A percentile compares a stretch with the other conserved stretches of the same genome.
These are phyloP conservation scores for Guaruba guarouba DNA, from an alignment of 2,113 vertebrate species.

Conservation along the genomic window DNA sequence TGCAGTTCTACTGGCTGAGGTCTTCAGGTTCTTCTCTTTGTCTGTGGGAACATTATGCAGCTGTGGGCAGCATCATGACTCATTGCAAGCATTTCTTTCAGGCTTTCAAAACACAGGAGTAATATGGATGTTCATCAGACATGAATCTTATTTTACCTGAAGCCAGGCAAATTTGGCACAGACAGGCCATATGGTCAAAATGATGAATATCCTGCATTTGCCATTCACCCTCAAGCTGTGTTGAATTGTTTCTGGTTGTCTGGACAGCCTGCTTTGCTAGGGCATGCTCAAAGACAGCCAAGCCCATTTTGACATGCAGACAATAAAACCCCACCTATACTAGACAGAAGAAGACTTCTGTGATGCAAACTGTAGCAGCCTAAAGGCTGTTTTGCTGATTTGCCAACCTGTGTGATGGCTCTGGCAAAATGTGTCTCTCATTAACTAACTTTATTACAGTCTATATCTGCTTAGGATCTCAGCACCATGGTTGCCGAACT, in stretches of 20 bases:
- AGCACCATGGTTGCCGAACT: background rate
- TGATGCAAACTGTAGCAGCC: background rate
- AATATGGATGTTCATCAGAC: rapidly evolving
- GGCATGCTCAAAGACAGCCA: background rate
- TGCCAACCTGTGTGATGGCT: background rate
- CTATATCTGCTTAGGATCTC: background rate
- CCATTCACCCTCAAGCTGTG: background rate
- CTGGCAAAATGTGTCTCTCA: background rate
- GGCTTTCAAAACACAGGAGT: background rate
- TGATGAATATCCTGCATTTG: background rate
- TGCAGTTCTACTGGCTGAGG: background rate
- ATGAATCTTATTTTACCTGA: background rate
- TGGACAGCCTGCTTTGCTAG: background rate
- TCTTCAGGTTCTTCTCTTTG: background rate
- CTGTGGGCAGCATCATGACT: background rate
- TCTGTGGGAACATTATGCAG: background rate
- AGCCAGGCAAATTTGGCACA: background rate
- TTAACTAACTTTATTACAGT: background rate
- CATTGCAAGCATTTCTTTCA: background rate
- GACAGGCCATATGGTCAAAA: background rate
- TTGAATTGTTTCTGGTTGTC: background rate
- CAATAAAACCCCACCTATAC: background rate
- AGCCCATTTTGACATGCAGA: background rate
- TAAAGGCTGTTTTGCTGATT: background rate
- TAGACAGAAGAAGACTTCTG: background rate